Percentiles rank a stretch among this genome's conserved stretches.
These are phyloP conservation scores for Venusia cambrica DNA, from an alignment of 2,888 invertebrate genomes.

Conservation along the genomic window DNA sequence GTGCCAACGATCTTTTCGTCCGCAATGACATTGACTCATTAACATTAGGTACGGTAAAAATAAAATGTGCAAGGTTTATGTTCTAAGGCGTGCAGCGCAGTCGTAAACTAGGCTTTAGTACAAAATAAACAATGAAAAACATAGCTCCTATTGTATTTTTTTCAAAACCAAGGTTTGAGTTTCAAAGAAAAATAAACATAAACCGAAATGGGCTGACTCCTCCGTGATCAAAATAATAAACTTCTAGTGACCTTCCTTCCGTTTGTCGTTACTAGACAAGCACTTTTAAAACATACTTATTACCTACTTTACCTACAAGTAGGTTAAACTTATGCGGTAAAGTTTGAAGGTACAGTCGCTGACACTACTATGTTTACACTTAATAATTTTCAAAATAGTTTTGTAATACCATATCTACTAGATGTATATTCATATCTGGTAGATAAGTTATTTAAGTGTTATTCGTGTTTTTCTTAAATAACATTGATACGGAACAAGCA, in stretches of 20 bases:
- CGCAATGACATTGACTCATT: slow-evolving; percentile 43
- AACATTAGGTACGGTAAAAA: slow-evolving; percentile 30
- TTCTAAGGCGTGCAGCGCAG: slow-evolving; percentile 11
- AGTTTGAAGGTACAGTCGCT: no score
- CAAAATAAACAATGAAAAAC: slow-evolving; percentile 1
- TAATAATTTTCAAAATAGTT: no score
- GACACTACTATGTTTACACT: no score
- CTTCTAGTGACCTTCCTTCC: slow-evolving; percentile 4
- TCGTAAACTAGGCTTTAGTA: slow-evolving; percentile 17
- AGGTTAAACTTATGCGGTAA: no score
- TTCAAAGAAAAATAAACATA: slow-evolving; percentile 9
- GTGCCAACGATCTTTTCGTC: slow-evolving; percentile 36
- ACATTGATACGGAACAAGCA: no score
- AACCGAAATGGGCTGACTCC: slow-evolving; percentile 8
- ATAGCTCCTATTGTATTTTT: not conserved
- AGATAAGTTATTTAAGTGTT: no score
- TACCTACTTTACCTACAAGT: no score
- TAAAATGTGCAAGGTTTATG: slow-evolving; percentile 25
- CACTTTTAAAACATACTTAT: no score
- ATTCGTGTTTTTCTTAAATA: no score
- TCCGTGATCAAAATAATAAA: slow-evolving; percentile 16
- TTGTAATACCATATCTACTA: no score
- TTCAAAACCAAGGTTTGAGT: slow-evolving; percentile 6
- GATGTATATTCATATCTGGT: no score
- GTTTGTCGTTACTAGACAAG: not conserved